Evolutionary conservation across 2,888 invertebrate species (phyloP).

Genomic region (Apantesis nais): DNA sequence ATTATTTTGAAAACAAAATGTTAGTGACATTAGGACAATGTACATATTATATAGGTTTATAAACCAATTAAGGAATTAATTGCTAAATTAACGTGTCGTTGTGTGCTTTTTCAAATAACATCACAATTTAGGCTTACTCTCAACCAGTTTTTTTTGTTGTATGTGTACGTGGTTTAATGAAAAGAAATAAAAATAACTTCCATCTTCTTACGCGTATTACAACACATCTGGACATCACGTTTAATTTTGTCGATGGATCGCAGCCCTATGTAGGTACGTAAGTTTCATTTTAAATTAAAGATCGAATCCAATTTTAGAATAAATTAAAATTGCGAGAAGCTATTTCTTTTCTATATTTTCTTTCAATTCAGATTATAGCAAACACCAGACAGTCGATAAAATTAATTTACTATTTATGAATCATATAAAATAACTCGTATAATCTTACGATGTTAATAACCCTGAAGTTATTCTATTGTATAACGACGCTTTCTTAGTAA

Average conservation of each 20-base stretch:
- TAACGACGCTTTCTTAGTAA: conserved; percentile 1
- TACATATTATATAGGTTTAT: too few relatives aligned
- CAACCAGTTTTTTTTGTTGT: too few relatives aligned
- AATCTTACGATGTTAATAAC: background rate
- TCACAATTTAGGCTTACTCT: too few relatives aligned
- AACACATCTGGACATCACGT: background rate
- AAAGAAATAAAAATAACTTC: too few relatives aligned
- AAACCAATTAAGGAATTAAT: too few relatives aligned
- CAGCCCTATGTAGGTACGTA: background rate
- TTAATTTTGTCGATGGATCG: background rate
- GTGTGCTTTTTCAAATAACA: too few relatives aligned
- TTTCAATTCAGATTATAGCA: background rate
- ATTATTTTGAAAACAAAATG: too few relatives aligned
- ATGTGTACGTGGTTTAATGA: too few relatives aligned
- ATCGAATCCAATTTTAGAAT: background rate
- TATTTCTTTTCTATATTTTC: background rate
- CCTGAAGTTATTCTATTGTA: background rate
- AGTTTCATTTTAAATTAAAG: background rate
- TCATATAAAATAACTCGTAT: background rate
- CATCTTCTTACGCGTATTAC: too few relatives aligned
- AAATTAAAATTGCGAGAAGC: background rate
- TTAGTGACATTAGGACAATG: too few relatives aligned
- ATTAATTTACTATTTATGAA: background rate
- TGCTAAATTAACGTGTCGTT: too few relatives aligned
- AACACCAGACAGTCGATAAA: background rate